Percentiles rank a stretch among this genome's conserved stretches.
phyloP scores from a whole-genome alignment of 2,797 vertebrate genomes.

The Danio choprae region DNA sequence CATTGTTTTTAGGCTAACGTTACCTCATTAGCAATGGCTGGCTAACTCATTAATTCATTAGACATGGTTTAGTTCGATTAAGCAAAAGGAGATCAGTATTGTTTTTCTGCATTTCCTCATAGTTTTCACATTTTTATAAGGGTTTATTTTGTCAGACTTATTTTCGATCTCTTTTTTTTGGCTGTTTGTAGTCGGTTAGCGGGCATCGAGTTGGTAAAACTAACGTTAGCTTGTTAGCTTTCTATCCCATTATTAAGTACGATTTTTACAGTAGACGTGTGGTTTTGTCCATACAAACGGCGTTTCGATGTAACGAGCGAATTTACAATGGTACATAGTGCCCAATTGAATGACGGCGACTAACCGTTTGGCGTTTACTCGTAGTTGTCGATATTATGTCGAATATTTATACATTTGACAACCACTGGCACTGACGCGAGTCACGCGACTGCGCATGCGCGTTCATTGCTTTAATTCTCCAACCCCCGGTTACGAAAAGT shows the following conservation, averaged over 20 bases:
- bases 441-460: background rate
- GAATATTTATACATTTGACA: conserved; percentile 14
- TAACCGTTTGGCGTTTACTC: background rate
- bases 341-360: background rate
- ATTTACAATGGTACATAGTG: background rate
- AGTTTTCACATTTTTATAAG: background rate
- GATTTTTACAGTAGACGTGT: background rate
- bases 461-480: background rate
- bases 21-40: background rate
- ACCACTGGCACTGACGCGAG: no score
- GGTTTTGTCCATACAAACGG: background rate
- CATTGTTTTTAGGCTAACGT: background rate
- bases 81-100: background rate
- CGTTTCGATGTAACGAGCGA: background rate
- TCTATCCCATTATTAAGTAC: background rate
- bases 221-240: background rate
- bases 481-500: background rate
- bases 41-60: background rate
- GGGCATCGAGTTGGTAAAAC: background rate
- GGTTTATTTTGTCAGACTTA: background rate
- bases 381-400: background rate
- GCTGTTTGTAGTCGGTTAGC: background rate
- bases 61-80: background rate
- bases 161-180: no score
- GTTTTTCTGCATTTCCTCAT: background rate